These are phyloP conservation scores for Napeogenes sylphis DNA, from an alignment of 2,888 invertebrate species.

Conservation along the genomic window DNA sequence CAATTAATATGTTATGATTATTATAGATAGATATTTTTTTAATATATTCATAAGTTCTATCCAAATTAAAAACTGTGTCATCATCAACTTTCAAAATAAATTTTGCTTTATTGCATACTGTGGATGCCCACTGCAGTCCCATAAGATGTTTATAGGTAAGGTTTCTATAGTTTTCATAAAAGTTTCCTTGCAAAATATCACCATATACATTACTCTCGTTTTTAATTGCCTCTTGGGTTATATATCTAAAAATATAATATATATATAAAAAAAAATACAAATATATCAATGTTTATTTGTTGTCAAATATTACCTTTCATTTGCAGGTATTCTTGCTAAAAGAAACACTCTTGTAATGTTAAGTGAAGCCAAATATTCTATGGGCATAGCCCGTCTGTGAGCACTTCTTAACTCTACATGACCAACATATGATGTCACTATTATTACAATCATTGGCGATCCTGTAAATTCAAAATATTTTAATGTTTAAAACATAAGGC, in stretches of 20 bases:
- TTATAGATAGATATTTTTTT: slow-evolving; percentile 34
- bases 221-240: slow-evolving; percentile 75
- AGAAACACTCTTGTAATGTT: slow-evolving; percentile 83
- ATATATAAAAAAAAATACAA: not conserved
- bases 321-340: slow-evolving; percentile 77
- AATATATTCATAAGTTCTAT: slow-evolving; percentile 56
- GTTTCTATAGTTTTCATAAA: slow-evolving; percentile 86
- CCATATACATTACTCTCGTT: slow-evolving; percentile 81
- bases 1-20: slow-evolving; percentile 68
- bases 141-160: slow-evolving; percentile 89
- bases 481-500: not conserved
- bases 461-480: slow-evolving; percentile 36
- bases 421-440: slow-evolving; percentile 87
- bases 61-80: slow-evolving; percentile 85
- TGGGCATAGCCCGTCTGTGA: slow-evolving; percentile 82
- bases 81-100: slow-evolving; percentile 90
- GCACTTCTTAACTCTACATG: slow-evolving; percentile 83
- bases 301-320: slow-evolving; percentile 55
- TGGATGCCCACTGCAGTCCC: slow-evolving; percentile 86
- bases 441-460: slow-evolving; percentile 57
- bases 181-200: slow-evolving; percentile 87
- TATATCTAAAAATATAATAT: slow-evolving; percentile 46
- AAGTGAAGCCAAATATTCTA: slow-evolving; percentile 74
- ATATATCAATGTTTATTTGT: slow-evolving; percentile 3
- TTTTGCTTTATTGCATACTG: slow-evolving; percentile 77